These are phyloP conservation scores for Phrynocephalus forsythii DNA, from an alignment of 2,797 vertebrate genomes.

Conservation along the genomic window DNA sequence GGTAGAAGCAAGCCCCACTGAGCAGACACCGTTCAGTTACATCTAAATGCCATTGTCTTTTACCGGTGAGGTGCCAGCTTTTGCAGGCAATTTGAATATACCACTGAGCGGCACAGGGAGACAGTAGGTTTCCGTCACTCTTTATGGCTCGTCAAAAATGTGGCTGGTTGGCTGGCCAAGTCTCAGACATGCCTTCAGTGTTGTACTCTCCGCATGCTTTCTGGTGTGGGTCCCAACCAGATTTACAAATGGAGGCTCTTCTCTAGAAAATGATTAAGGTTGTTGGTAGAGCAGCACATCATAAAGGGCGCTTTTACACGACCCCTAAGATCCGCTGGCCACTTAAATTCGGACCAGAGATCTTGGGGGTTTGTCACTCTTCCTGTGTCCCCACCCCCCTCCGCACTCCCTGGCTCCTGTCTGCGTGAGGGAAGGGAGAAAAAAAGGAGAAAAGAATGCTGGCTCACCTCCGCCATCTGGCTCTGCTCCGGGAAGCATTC, in stretches of 20 bases:
- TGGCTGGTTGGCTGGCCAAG: background rate
- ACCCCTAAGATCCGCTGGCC: no score
- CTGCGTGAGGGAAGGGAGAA: no score
- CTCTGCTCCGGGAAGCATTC: no score
- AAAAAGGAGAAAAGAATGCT: no score
- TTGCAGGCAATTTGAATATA: constrained; percentile 34
- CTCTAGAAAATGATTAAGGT: background rate
- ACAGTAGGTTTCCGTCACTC: background rate
- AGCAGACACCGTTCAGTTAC: constrained; percentile 23
- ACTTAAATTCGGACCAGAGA: no score
- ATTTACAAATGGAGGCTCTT: background rate
- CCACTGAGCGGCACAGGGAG: constrained; percentile 22
- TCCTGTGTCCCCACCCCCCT: no score
- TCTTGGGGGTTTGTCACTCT: no score
- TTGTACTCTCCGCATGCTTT: background rate
- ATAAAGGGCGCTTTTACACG: background rate
- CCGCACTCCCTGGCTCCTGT: no score
- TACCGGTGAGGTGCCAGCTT: constrained; percentile 23
- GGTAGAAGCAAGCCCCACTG: constrained; percentile 7
- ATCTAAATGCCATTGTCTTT: constrained; percentile 21
- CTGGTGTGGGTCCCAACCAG: background rate
- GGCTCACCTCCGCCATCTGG: no score
- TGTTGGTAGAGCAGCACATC: background rate
- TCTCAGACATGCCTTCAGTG: background rate
- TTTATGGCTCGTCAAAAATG: constrained; percentile 6